A percentile compares a stretch with the other conserved stretches of the same genome.
Evolutionary conservation across 2,888 invertebrate species (phyloP).

Genomic region (Athalia circularis): DNA sequence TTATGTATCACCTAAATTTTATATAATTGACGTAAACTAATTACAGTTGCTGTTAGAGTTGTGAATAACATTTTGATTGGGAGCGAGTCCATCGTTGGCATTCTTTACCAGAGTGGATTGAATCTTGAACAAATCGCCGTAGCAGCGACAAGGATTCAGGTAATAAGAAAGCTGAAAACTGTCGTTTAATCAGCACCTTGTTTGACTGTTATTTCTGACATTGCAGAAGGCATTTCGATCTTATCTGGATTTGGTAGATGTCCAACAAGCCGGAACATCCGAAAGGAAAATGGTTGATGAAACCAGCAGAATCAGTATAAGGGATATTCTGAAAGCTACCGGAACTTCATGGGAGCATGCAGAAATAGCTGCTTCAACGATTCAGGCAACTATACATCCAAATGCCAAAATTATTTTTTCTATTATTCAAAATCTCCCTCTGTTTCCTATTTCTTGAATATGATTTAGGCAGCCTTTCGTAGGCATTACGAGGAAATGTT

Average conservation of each 20-base stretch:
- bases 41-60: conserved; percentile 65
- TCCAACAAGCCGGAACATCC: conserved; percentile 51
- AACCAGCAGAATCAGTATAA: conserved; percentile 57
- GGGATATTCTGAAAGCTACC: conserved; percentile 59
- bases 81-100: conserved; percentile 64
- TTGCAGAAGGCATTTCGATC: conserved; percentile 63
- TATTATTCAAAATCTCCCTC: background rate
- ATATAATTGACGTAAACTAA: conserved; percentile 2
- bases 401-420: background rate
- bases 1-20: conserved; percentile 30
- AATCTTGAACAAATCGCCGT: conserved; percentile 63
- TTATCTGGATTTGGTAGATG: conserved; percentile 62
- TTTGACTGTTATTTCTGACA: background rate
- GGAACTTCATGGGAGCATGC: conserved; percentile 59
- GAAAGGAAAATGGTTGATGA: conserved; percentile 51
- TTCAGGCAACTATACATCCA: conserved; percentile 60
- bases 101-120: conserved; percentile 63
- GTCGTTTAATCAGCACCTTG: background rate
- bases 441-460: background rate
- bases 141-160: conserved; percentile 64
- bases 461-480: conserved; percentile 63
- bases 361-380: conserved; percentile 61
- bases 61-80: conserved; percentile 64
- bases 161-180: conserved; percentile 32
- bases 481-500: conserved; percentile 64